Evolutionary conservation across 1,140 invertebrate genomes (phyloP).

Genomic region (Neomicropteryx cornuta): DNA sequence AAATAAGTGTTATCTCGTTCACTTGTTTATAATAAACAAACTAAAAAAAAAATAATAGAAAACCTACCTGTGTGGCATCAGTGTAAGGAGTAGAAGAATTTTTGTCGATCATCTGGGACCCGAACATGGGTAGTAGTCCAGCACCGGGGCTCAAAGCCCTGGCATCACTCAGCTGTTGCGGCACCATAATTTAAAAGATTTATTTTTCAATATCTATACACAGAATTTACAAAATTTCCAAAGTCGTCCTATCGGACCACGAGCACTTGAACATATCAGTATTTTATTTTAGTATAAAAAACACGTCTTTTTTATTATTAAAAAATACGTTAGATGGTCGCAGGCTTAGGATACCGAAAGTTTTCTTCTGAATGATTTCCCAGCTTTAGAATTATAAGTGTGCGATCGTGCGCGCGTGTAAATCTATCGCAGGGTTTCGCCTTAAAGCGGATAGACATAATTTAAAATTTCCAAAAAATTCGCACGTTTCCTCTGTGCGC

Average conservation of each 20-base stretch:
- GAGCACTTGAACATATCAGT: too few relatives aligned
- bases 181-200: constrained; percentile 32
- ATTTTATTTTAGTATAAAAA: constrained; percentile 24
- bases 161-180: constrained; percentile 39
- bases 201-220: constrained; percentile 26
- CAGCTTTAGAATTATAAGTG: too few relatives aligned
- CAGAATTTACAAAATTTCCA: constrained; percentile 20
- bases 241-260: too few relatives aligned
- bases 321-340: constrained; percentile 22
- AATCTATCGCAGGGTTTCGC: too few relatives aligned
- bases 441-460: constrained; percentile 23
- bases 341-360: constrained; percentile 18
- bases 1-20: too few relatives aligned
- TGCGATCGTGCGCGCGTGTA: too few relatives aligned
- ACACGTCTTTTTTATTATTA: constrained; percentile 24
- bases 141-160: constrained; percentile 32
- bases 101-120: constrained; percentile 76
- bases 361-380: constrained; percentile 16
- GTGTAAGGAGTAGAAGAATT: constrained; percentile 89
- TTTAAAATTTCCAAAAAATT: background rate
- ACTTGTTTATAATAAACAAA: too few relatives aligned
- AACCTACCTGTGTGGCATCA: constrained; percentile 86
- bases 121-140: constrained; percentile 52
- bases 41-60: constrained; percentile 4
- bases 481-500: background rate